Evolutionary conservation across 92 coral and sea anemone species (phyloP).

Genomic region (Ricordea florida): DNA sequence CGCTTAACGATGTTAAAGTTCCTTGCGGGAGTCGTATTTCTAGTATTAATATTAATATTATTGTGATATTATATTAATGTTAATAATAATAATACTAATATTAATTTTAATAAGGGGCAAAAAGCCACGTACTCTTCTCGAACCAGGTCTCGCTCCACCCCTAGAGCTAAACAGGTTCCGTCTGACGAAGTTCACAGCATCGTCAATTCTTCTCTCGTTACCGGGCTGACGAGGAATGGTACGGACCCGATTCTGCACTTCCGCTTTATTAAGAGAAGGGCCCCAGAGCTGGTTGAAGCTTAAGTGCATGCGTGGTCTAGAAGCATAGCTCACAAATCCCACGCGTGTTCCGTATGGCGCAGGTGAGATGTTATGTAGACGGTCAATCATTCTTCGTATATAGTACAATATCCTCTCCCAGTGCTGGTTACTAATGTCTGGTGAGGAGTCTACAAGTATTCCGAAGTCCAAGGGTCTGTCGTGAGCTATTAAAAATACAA

Average conservation of each 20-base stretch:
- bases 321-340: constrained; percentile 73
- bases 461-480: constrained; percentile 73
- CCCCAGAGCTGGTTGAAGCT: constrained; percentile 63
- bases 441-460: constrained; percentile 76
- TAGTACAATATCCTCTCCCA: constrained; percentile 54
- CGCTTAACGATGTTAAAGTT: too few relatives aligned
- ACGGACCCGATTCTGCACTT: constrained; percentile 41
- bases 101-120: too few relatives aligned
- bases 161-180: constrained; percentile 51
- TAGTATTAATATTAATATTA: too few relatives aligned
- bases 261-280: constrained; percentile 29
- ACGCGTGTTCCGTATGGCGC: constrained; percentile 61
- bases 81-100: too few relatives aligned
- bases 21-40: too few relatives aligned
- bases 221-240: constrained; percentile 59
- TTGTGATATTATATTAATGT: too few relatives aligned
- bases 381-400: constrained; percentile 54
- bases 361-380: constrained; percentile 35
- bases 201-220: constrained; percentile 48
- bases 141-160: constrained; percentile 71
- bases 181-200: constrained; percentile 56
- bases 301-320: constrained; percentile 43
- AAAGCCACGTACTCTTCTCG: constrained; percentile 50
- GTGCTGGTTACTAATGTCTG: constrained; percentile 51
- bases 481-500: constrained; percentile 28